Base-by-base conservation (phyloP, 2,888 invertebrate genomes). In the Alviniconcha strummeri region DNA sequence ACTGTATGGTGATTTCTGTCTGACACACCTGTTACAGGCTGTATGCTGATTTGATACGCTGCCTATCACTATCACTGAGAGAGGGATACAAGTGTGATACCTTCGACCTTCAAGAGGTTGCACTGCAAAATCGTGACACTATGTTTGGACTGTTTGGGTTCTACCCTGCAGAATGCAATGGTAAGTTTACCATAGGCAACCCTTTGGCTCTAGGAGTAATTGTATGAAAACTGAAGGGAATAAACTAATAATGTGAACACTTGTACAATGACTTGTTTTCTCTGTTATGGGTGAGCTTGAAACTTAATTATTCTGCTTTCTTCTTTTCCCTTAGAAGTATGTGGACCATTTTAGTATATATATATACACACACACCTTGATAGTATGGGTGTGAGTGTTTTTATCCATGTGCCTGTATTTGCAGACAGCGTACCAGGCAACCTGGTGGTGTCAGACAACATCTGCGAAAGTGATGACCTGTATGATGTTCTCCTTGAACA, bases 11-110 rank as follows among this genome's bases (percentile, higher is more conserved):
- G 36, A 36, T 36, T 36, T 36, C 36, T 36, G 36, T 36, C 3
- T 36, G 36, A 36, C 36, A 36, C 0, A 36, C 36, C 36, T 36
- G 36, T 36, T 36, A 36, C 75, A 75, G 75, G 75, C 6, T 55
- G 55, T 75, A 75, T n/a, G 75, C 17, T 17, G 77, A 77, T 57
- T 15, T 77, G 19, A 5, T 77, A 11, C 77, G 77, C 13, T 77
- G 77, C 19, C 13, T 77, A 19, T 17, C 77, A n/a, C 11, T 77
- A 19, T 57, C 60, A 4, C n/a, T 77, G 57, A 15, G 19, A 7
- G 54, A 77, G 19, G 57, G 57, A 13, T 57, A 77, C 19, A 19
- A 77, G 52, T 80, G 80, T 6, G 80, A 80, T 55, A 67, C 80
- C 11, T 4, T 67, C 5, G 80, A 67, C 36, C 69, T 69, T n/a